phyloP scores from a whole-genome alignment of 2,113 vertebrate species.

The Plotosus lineatus region DNA sequence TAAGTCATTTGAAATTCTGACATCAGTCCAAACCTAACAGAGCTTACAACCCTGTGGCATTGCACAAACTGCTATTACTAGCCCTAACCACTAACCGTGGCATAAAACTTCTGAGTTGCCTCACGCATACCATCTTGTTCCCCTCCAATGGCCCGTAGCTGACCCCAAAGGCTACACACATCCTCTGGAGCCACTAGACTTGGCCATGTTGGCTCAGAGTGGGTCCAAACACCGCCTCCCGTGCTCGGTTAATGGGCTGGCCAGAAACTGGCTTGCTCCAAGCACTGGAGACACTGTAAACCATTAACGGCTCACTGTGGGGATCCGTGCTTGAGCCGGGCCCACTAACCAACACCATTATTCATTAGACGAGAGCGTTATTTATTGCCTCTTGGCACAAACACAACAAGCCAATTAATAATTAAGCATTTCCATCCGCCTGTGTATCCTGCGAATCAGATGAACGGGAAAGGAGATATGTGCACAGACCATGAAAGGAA shows the following conservation, averaged over 20 bases:
- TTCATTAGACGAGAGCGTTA: slow-evolving; percentile 59
- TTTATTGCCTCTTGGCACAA: slow-evolving; percentile 61
- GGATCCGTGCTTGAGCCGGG: slow-evolving; percentile 49
- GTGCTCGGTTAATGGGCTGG: slow-evolving; percentile 57
- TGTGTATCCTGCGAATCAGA: slow-evolving; percentile 49
- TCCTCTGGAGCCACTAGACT: slow-evolving; percentile 33
- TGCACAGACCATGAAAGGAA: slow-evolving; percentile 40
- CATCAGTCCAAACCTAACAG: slow-evolving; percentile 47
- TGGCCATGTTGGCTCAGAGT: slow-evolving; percentile 32
- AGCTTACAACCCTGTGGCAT: slow-evolving; percentile 48
- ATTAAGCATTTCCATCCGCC: slow-evolving; percentile 58
- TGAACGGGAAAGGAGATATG: slow-evolving; percentile 45
- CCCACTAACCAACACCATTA: slow-evolving; percentile 54
- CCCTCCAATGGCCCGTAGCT: slow-evolving; percentile 36
- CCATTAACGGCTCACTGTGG: slow-evolving; percentile 56
- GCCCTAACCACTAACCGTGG: slow-evolving; percentile 30
- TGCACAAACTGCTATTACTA: neutral
- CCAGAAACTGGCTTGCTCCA: slow-evolving; percentile 50
- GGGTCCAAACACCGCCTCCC: slow-evolving; percentile 47
- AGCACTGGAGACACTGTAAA: slow-evolving; percentile 56
- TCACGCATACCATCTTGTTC: slow-evolving; percentile 35
- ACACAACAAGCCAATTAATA: slow-evolving; percentile 61
- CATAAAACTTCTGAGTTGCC: slow-evolving; percentile 45
- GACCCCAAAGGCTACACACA: slow-evolving; percentile 39
- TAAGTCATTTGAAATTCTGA: slow-evolving; percentile 43